Evolutionary conservation across 2,888 invertebrate species (phyloP), one percentile per base, ranked within the genome.

Genomic region (Isoperla grammatica): DNA sequence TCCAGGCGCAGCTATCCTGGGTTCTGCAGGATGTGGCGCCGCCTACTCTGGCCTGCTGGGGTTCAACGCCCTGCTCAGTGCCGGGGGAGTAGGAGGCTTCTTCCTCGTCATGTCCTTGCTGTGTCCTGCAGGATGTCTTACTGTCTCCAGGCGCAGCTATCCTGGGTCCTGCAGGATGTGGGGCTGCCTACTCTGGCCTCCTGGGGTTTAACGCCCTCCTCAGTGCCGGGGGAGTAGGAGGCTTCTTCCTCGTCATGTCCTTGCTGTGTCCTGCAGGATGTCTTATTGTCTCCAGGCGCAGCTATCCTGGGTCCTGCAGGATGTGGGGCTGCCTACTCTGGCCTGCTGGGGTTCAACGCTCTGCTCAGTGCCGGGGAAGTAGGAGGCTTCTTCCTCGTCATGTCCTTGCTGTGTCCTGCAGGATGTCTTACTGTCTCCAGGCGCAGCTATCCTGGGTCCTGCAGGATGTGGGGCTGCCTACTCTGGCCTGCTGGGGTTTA

Each of bases 191-290:
- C 66, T 64, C 68, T 1, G 78, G 78, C 0, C 55, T 74, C 1
- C 76, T 76, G 76, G 77, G 77, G 6, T 76, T 72, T 65, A 76
- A 77, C 60, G 72, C 72, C 23, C 65, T 76, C 48, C 62, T 77
- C 37, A 73, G 74, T 2, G 74, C 73, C 0, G 73, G 71, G 8
- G 70, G 72, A 42, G 64, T 76, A 13, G 75, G 75, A 19, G 76
- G 74, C 20, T 72, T 74, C 64, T 74, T 74, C 59, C 66, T 74
- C 54, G 72, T 74, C 0, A 63, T 75, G 19, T 75, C 71, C 12
- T 66, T 68, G 2, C 75, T 75, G 64, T 71, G 72, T 1, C 69
- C 69, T 1, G 62, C 69, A 8, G n/a, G 2, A 3, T 11, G 2
- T 49, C 6, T 22, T 49, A 6, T 12, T 5, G 15, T 23, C 6